These are phyloP conservation scores for Silurus meridionalis DNA, from an alignment of 2,113 vertebrate species.

Conservation along the genomic window DNA sequence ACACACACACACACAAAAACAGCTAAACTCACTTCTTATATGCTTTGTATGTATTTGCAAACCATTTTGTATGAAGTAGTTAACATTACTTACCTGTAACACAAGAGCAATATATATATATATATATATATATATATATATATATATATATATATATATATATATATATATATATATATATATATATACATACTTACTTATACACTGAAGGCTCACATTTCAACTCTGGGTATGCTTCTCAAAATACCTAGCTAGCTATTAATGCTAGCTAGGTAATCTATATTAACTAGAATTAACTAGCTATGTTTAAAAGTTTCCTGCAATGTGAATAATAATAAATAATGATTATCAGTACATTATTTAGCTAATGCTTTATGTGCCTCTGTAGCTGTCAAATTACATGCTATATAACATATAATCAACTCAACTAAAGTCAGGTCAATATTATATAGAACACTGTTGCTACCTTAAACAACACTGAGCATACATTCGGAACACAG, in stretches of 20 bases:
- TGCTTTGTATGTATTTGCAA: neutral
- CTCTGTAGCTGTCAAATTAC: no score
- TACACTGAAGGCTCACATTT: neutral
- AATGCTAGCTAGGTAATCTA: neutral
- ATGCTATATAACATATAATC: no score
- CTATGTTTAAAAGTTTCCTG: neutral
- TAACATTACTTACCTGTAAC: neutral
- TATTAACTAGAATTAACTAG: neutral
- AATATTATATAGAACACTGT: no score
- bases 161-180: no score
- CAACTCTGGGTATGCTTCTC: neutral
- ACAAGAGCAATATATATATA: neutral
- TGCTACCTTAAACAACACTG: no score
- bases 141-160: neutral
- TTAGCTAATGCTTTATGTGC: neutral
- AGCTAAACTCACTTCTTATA: neutral
- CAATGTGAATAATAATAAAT: neutral
- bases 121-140: neutral
- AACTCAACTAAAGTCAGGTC: no score
- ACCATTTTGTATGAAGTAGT: neutral
- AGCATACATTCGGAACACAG: no score
- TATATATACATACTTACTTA: neutral
- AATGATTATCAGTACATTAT: neutral
- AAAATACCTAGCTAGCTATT: neutral
- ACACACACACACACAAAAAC: neutral